Conservation (phyloP, 2,113 vertebrate genomes). For the Apodemus speciosus region DNA sequence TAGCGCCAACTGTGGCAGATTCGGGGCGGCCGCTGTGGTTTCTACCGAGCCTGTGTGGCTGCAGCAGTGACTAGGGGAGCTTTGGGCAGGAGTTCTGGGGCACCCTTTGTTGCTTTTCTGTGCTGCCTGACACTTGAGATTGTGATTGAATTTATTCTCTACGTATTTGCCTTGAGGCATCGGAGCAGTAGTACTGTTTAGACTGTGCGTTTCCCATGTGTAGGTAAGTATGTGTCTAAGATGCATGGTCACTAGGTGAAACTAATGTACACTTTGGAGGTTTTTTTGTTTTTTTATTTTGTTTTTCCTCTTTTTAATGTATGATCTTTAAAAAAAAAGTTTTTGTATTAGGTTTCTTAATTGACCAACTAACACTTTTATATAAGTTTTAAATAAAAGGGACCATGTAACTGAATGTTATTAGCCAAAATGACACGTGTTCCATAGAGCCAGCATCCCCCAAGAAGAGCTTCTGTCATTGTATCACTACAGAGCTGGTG, state of each 20-base stretch:
- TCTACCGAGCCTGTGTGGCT: conserved; percentile 65
- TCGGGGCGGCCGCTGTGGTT: neutral
- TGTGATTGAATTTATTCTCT: conserved; percentile 88
- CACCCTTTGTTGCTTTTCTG: conserved; percentile 83
- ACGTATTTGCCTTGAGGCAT: conserved; percentile 88
- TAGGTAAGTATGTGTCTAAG: conserved; percentile 86
- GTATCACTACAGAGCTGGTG: conserved; percentile 90
- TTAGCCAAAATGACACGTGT: conserved; percentile 75
- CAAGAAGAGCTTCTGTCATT: conserved; percentile 97
- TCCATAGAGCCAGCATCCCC: conserved; percentile 84
- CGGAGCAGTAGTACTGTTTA: conserved; percentile 86
- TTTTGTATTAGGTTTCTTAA: conserved; percentile 76
- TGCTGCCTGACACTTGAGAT: conserved; percentile 84
- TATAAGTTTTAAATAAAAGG: conserved; percentile 62
- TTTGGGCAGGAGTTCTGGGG: conserved; percentile 78
- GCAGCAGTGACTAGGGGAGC: conserved; percentile 64
- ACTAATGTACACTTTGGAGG: conserved; percentile 68
- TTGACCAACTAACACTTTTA: conserved; percentile 74
- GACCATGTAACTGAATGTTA: conserved; percentile 52
- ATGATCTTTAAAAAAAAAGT: conserved; percentile 64
- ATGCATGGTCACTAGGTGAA: conserved; percentile 83
- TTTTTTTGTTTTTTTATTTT: conserved; percentile 11
- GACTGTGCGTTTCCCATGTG: conserved; percentile 87
- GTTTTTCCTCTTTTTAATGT: conserved; percentile 57
- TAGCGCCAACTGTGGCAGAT: neutral